These are phyloP conservation scores for Nerophis lumbriciformis DNA, from an alignment of 2,113 vertebrate species.

Conservation along the genomic window DNA sequence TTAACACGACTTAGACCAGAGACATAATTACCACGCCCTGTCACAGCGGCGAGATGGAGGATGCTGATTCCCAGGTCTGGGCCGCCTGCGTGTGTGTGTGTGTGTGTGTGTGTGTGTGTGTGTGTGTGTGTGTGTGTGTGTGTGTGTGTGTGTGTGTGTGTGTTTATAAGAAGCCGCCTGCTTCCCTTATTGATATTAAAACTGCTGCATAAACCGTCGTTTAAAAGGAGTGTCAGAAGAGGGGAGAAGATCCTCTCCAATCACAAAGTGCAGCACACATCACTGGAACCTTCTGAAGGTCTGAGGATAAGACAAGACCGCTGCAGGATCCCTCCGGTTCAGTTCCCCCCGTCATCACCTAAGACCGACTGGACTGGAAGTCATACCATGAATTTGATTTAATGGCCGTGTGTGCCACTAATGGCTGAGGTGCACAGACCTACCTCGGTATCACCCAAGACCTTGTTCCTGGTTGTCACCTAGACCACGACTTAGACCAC, in stretches of 20 bases:
- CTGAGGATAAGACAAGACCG: slow-evolving; percentile 66
- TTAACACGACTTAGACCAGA: too few relatives aligned
- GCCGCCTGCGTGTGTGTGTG: slow-evolving; percentile 47
- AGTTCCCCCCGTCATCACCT: too few relatives aligned
- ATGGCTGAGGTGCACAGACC: not conserved
- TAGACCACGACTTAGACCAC: too few relatives aligned
- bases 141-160: too few relatives aligned
- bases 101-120: too few relatives aligned
- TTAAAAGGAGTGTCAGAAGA: slow-evolving; percentile 69
- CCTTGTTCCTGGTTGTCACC: too few relatives aligned
- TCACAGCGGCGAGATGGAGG: slow-evolving; percentile 66
- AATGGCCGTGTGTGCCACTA: slow-evolving; percentile 12
- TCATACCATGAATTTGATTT: slow-evolving; percentile 59
- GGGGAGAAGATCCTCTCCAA: slow-evolving; percentile 66
- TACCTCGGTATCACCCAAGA: too few relatives aligned
- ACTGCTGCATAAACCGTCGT: slow-evolving; percentile 75
- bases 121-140: too few relatives aligned
- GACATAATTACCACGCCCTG: slow-evolving; percentile 71
- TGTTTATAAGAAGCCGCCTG: slow-evolving; percentile 68
- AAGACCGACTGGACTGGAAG: slow-evolving; percentile 62
- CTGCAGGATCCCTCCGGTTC: not conserved
- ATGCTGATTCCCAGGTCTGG: slow-evolving; percentile 67
- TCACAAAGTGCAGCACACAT: slow-evolving; percentile 68
- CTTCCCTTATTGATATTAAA: slow-evolving; percentile 96
- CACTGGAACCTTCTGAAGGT: slow-evolving; percentile 68